Conservation (phyloP, 2,888 invertebrate species). For the Cataglyphis albicans region DNA sequence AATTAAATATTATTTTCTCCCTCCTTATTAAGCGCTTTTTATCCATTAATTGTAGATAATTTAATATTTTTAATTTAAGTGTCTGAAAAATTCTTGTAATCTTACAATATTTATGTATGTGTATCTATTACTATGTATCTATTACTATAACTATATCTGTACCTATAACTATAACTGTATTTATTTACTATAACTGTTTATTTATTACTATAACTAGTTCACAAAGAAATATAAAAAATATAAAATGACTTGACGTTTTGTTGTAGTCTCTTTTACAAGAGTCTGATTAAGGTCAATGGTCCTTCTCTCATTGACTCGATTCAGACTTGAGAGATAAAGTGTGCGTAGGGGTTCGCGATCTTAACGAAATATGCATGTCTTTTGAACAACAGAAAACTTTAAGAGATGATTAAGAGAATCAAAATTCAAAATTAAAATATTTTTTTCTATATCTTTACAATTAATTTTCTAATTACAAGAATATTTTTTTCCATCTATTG, state of each 20-base stretch:
- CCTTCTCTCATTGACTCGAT: background rate
- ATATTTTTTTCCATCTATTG: background rate
- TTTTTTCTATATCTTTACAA: background rate
- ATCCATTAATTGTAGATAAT: background rate
- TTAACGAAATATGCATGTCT: background rate
- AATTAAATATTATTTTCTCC: background rate
- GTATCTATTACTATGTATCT: background rate
- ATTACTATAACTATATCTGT: too few species aligned
- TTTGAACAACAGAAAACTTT: constrained; percentile 2
- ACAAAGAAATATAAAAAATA: background rate
- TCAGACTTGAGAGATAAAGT: background rate
- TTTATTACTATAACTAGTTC: background rate
- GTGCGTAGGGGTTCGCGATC: background rate
- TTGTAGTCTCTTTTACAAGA: background rate
- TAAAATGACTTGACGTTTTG: background rate
- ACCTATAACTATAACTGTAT: too few species aligned
- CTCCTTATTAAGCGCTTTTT: background rate
- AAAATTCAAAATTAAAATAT: background rate
- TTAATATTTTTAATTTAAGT: background rate
- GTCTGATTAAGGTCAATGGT: background rate
- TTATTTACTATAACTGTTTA: background rate
- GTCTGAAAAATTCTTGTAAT: background rate
- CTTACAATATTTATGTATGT: background rate
- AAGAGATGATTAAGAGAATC: background rate
- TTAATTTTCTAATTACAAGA: background rate